These are phyloP conservation scores for Muntiacus muntjak DNA, from an alignment of 2,113 vertebrate genomes.

Conservation along the genomic window DNA sequence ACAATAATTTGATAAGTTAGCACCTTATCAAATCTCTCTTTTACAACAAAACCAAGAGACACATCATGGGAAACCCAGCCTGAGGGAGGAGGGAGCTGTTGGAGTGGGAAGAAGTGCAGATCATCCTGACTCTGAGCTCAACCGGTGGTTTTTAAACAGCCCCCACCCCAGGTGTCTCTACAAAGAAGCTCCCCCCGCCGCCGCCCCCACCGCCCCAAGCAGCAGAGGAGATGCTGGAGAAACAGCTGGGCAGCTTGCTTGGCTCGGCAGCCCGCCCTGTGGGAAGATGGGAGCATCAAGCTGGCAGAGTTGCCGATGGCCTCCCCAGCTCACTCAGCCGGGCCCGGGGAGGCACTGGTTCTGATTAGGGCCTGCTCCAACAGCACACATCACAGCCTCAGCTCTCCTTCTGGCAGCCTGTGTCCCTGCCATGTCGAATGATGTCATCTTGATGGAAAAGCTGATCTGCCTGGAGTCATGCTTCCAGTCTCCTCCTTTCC, in stretches of 20 bases:
- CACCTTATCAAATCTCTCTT: not conserved
- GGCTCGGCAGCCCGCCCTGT: not conserved
- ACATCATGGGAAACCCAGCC: not conserved
- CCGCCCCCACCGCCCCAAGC: fast-evolving
- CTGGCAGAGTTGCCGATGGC: not conserved
- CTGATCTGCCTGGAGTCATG: constrained; percentile 57
- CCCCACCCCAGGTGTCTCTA: not conserved
- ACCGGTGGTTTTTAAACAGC: not conserved
- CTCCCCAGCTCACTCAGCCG: not conserved
- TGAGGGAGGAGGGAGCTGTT: not conserved
- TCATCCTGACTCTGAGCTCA: not conserved
- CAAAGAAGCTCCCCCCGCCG: not conserved
- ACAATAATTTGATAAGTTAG: not conserved
- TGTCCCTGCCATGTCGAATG: constrained; percentile 72
- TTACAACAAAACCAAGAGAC: not conserved
- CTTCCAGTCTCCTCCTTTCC: not conserved
- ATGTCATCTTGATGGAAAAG: constrained; percentile 78
- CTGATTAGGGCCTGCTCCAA: constrained; percentile 49
- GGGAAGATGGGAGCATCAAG: not conserved
- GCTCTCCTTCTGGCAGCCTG: constrained; percentile 70
- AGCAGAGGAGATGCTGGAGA: not conserved
- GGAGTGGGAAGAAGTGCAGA: not conserved
- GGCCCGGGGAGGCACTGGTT: constrained; percentile 37
- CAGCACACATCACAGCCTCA: constrained; percentile 10
- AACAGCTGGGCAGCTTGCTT: not conserved